Percentiles rank a stretch among this genome's conserved stretches.
Evolutionary conservation across 2,888 invertebrate species (phyloP).

Genomic region (Ophion costatus): DNA sequence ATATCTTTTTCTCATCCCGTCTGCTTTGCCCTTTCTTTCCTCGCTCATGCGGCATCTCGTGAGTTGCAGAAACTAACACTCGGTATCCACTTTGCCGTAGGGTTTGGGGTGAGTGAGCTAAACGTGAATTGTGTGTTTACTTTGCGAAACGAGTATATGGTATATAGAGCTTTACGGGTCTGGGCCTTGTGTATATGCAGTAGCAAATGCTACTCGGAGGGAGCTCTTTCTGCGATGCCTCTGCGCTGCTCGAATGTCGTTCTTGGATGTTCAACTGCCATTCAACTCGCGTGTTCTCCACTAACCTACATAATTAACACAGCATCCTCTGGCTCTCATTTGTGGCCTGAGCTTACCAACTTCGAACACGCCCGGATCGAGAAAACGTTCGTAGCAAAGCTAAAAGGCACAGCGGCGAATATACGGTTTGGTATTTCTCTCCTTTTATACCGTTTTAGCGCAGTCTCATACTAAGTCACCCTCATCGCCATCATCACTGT

Average conservation of each 20-base stretch:
- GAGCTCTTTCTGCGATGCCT: slow-evolving; percentile 38
- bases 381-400: slow-evolving; percentile 3
- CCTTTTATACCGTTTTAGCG: not conserved
- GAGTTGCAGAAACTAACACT: slow-evolving; percentile 57
- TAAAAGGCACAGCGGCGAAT: not conserved
- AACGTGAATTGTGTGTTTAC: slow-evolving; percentile 71
- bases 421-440: not conserved
- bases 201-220: slow-evolving; percentile 9
- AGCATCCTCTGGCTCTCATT: slow-evolving; percentile 44
- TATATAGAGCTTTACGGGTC: slow-evolving; percentile 51
- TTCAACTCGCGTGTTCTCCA: slow-evolving; percentile 63
- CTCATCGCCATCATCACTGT: too few species aligned
- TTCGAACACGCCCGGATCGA: slow-evolving; percentile 37
- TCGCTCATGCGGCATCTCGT: slow-evolving; percentile 42
- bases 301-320: slow-evolving; percentile 68
- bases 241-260: slow-evolving; percentile 39
- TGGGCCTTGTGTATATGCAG: slow-evolving; percentile 47
- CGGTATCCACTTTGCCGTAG: slow-evolving; percentile 53
- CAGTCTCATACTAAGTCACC: not conserved
- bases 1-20: not conserved
- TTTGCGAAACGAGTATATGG: slow-evolving; percentile 71
- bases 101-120: slow-evolving; percentile 56
- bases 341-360: slow-evolving; percentile 47
- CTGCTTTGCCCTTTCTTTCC: slow-evolving; percentile 22
- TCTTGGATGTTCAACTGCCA: slow-evolving; percentile 56